phyloP scores from a whole-genome alignment of 2,888 invertebrate genomes.

The Gortyna flavago region DNA sequence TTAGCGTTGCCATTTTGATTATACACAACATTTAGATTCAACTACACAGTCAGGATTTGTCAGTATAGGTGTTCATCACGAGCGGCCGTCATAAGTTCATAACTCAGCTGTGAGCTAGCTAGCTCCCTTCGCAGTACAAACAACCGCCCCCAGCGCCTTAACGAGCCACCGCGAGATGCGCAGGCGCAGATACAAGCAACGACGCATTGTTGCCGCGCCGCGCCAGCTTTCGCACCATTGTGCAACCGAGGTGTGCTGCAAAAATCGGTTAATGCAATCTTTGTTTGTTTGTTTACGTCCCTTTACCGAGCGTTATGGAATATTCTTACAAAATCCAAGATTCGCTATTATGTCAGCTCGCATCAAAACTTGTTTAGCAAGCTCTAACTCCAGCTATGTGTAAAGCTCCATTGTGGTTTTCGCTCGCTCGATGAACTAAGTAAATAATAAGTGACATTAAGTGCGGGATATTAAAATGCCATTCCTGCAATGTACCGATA shows the following conservation, averaged over 20 bases:
- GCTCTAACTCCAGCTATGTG: constrained; percentile 40
- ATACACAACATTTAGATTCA: constrained; percentile 53
- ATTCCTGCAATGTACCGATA: constrained; percentile 88
- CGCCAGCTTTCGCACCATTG: constrained; percentile 90
- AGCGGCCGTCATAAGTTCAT: constrained; percentile 74
- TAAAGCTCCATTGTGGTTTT: constrained; percentile 76
- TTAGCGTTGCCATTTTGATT: constrained; percentile 54
- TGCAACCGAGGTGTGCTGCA: constrained; percentile 81
- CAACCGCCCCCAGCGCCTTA: constrained; percentile 86
- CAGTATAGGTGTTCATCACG: constrained; percentile 76
- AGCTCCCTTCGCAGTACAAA: constrained; percentile 82
- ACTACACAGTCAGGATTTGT: constrained; percentile 60
- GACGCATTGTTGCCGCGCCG: constrained; percentile 87
- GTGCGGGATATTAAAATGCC: constrained; percentile 87
- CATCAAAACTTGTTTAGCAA: constrained; percentile 37
- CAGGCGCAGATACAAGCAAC: constrained; percentile 84
- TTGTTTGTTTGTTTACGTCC: constrained; percentile 88
- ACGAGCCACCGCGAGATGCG: constrained; percentile 88
- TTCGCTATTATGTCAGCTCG: constrained; percentile 49
- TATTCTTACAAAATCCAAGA: constrained; percentile 60
- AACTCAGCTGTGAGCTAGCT: constrained; percentile 71
- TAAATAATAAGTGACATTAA: constrained; percentile 89
- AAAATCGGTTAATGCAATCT: constrained; percentile 85
- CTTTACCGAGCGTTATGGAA: constrained; percentile 76
- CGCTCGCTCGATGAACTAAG: constrained; percentile 81